phyloP scores from a whole-genome alignment of 2,113 vertebrate genomes.

The Cynocephalus volans region DNA sequence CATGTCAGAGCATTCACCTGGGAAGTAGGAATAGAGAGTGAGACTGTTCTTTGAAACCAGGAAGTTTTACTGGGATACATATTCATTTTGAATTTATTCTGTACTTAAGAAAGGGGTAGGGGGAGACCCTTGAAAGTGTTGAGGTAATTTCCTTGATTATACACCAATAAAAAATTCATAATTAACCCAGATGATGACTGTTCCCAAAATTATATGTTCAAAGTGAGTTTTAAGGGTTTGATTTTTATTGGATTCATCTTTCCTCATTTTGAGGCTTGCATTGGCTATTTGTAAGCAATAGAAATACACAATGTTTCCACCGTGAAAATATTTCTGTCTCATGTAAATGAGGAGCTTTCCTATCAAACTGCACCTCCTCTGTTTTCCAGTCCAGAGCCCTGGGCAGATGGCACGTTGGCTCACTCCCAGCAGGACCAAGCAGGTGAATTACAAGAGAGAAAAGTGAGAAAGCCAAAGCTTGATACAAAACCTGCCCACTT shows the following conservation, averaged over 20 bases:
- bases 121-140: background rate
- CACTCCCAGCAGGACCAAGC: background rate
- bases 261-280: background rate
- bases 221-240: conserved; percentile 1
- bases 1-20: background rate
- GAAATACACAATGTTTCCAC: background rate
- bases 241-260: conserved; percentile 48
- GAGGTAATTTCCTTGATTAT: conserved; percentile 24
- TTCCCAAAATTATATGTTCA: background rate
- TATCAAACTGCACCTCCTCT: background rate
- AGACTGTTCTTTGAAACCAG: background rate
- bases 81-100: conserved; percentile 28
- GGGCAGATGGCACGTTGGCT: background rate
- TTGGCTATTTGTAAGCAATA: conserved; percentile 8
- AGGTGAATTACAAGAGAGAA: background rate
- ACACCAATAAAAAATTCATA: conserved; percentile 53
- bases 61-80: conserved; percentile 20
- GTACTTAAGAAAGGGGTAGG: background rate
- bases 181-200: conserved; percentile 27
- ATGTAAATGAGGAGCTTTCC: background rate
- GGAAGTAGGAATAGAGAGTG: background rate
- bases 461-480: background rate
- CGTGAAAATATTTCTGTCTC: background rate
- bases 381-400: background rate
- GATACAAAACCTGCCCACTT: background rate